phyloP scores from a whole-genome alignment of 2,113 vertebrate species.

The Charadrius vociferus region DNA sequence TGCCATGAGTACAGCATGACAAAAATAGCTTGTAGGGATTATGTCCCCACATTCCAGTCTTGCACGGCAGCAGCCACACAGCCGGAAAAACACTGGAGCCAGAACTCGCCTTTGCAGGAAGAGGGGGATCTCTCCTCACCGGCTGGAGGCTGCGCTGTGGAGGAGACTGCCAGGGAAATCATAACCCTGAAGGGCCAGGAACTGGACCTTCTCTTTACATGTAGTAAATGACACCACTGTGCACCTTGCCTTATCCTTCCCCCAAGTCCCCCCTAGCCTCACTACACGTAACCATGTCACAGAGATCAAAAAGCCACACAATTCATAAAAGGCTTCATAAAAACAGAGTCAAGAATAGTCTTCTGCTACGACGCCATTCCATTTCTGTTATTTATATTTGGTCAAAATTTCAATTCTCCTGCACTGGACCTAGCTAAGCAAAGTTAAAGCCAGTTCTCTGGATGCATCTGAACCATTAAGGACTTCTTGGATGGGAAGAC shows the following conservation, averaged over 20 bases:
- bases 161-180: background rate
- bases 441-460: background rate
- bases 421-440: background rate
- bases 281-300: rapidly evolving
- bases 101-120: background rate
- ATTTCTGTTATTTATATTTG: background rate
- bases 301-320: background rate
- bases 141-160: background rate
- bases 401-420: background rate
- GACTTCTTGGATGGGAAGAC: background rate
- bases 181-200: background rate
- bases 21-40: background rate
- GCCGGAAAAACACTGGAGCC: background rate
- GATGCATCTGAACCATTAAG: background rate
- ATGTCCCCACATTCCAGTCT: rapidly evolving
- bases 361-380: background rate
- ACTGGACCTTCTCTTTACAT: no score
- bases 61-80: background rate
- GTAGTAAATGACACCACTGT: rapidly evolving
- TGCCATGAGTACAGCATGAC: background rate
- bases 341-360: background rate
- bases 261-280: background rate
- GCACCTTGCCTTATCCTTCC: background rate
- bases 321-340: background rate
- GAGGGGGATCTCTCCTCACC: background rate